Evolutionary conservation across 37 sponge, comb jelly and placozoan genomes (phyloP), one percentile per base, ranked within the genome.

Genomic region (Oopsacas minuta): DNA sequence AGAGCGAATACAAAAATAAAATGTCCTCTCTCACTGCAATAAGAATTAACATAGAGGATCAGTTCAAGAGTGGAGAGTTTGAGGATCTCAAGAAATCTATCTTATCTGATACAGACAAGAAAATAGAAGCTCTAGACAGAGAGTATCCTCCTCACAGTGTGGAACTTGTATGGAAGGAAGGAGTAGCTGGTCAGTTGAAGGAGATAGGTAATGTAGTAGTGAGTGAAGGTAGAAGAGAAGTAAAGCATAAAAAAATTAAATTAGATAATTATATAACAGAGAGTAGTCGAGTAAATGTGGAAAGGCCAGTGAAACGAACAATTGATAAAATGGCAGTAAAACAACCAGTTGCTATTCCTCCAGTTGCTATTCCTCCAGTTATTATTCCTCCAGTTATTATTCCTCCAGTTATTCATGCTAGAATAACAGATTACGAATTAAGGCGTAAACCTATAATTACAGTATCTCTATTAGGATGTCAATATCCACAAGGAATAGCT

Each of bases 401-500:
- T 42, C 49, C 49, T 8, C 15, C 15, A 17, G 49, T 42, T 8
- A 17, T 42, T 8, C 49, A 8, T 42, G 75, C 7, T 61, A 34
- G 22, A 61, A 3, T 34, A 20, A 61, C 5, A 3, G 75, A 12
- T 12, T 61, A 61, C 75, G 7, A 25, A 20, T n/a, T 12, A n/a
- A 61, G 75, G 28, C 7, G 28, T 34, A 3, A 12, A 12, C 75
- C 75, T 61, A 34, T 61, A 3, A 12, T 34, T n/a, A 61, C 75
- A 25, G 1, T 61, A 25, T 25, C 7, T 20, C 51, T 22, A 46
- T 25, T 61, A 61, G 22, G 30, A 3, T 61, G 75, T 61, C 20
- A 61, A 12, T 61, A 61, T 61, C 75, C 75, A 3, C 75, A 61
- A 34, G 75, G 75, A 61, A 61, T 61, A 61, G 75, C 75, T 61